These are phyloP conservation scores for Brachymystax lenok DNA, from an alignment of 2,797 vertebrate species.

Conservation along the genomic window DNA sequence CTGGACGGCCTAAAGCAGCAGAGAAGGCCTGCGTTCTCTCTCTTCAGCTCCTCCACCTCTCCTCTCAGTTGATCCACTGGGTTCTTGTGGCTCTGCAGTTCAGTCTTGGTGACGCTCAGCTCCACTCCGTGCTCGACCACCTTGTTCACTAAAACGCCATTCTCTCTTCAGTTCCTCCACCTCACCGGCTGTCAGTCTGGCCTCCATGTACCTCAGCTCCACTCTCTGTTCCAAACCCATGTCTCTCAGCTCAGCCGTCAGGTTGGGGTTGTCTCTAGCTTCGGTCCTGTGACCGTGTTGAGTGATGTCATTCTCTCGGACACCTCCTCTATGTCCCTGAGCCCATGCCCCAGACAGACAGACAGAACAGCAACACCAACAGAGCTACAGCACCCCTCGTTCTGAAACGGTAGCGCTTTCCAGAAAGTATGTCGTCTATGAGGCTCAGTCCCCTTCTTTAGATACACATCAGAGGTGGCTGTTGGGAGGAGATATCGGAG, in stretches of 20 bases:
- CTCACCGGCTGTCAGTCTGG: conserved; percentile 1
- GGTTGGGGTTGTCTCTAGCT: background rate
- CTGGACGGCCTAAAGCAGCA: background rate
- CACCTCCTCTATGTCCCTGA: background rate
- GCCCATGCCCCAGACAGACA: background rate
- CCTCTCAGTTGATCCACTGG: background rate
- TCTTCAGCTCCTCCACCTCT: background rate
- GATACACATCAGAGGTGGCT: background rate
- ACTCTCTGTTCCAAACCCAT: too few relatives aligned
- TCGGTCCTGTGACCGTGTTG: background rate
- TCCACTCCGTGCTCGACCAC: background rate
- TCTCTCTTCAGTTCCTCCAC: conserved; percentile 8
- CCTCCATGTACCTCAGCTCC: background rate
- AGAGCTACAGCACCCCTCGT: background rate
- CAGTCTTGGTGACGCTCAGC: background rate
- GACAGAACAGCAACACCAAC: conserved; percentile 2
- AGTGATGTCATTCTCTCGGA: background rate
- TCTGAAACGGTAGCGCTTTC: background rate
- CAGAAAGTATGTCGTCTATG: background rate
- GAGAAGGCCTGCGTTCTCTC: background rate
- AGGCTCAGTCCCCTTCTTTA: background rate
- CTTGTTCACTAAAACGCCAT: background rate
- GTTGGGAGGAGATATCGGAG: background rate
- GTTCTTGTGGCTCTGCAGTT: background rate
- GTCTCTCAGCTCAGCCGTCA: background rate